Conservation (phyloP, 2,797 vertebrate genomes). For the Melopsittacus undulatus region DNA sequence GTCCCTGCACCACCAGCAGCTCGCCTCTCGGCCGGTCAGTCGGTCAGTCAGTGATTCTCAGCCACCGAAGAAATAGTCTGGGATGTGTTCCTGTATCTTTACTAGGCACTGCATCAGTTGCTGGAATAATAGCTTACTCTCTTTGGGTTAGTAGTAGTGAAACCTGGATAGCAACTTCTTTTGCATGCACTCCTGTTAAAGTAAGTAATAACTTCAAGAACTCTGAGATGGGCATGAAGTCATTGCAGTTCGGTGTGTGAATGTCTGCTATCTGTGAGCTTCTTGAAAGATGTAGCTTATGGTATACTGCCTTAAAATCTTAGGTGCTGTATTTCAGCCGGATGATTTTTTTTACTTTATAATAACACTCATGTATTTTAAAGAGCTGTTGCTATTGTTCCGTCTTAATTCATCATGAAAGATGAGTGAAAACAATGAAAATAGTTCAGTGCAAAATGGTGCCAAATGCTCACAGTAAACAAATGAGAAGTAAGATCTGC, state of each 20-base stretch:
- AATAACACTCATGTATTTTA: background rate
- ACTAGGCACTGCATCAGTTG: rapidly evolving
- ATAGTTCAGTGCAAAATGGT: background rate
- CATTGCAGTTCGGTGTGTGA: rapidly evolving
- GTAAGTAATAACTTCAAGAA: background rate
- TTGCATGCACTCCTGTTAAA: background rate
- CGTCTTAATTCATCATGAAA: rapidly evolving
- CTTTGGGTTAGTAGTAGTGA: rapidly evolving
- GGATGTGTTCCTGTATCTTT: rapidly evolving
- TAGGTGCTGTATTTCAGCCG: background rate
- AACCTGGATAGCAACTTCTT: background rate
- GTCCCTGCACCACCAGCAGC: background rate
- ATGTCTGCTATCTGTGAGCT: background rate
- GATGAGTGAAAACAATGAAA: background rate
- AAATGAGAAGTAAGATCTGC: background rate
- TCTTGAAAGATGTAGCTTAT: background rate
- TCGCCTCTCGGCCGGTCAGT: rapidly evolving
- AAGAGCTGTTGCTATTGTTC: background rate
- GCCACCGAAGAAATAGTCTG: rapidly evolving
- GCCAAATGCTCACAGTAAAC: background rate
- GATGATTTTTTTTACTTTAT: background rate
- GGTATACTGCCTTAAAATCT: background rate
- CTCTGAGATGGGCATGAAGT: background rate
- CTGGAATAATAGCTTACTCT: rapidly evolving
- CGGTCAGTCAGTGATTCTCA: rapidly evolving